Base-by-base conservation (phyloP, 2,797 vertebrate species). In the Eupleurogrammus muticus region DNA sequence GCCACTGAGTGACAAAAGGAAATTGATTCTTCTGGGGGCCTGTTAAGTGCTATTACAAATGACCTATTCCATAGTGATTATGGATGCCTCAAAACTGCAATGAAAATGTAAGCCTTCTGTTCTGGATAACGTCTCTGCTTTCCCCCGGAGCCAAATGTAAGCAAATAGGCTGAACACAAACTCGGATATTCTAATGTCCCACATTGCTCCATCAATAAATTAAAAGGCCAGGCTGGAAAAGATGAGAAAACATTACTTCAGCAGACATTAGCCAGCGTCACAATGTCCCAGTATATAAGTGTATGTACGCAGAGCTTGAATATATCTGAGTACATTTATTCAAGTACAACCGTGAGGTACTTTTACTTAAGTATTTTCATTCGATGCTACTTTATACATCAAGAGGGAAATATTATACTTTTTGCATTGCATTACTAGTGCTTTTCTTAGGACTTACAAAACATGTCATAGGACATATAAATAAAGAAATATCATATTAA, bases 21-120 rank as follows among this genome's bases (percentile, higher is more conserved):
- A 91, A 93, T 90, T 85, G 90, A 93, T 93, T 91, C 83, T 73
- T 87, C 79, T 77, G 79, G 61, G n/a, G 70, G 80, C 81, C 83
- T 65, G 88, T 87, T 89, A 90, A 90, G 86, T 81, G 89, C 86
- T 89, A 89, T 87, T 84, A 80, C 89, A 90, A 92, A 89, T 87
- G 82, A 91, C 86, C 90, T 76, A 82, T 90, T 89, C 85, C 79
- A 61, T 55, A 47, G 84, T 87, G 87, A 91, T 93, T 92, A 90
- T 75, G 64, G 77, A 84, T 73, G 80, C 85, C 75, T 85, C 74
- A 80, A 82, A 90, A 84, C 64, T 75, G 75, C 73, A 82, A 73
- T 74, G 75, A 87, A 91, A 86, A 81, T 76, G 73, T 77, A 66
- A 75, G 65, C 72, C 68, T 73, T 77, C 66, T 81, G 64, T 77